phyloP scores from a whole-genome alignment of 2,797 vertebrate genomes.

The Anolis apletophallus region DNA sequence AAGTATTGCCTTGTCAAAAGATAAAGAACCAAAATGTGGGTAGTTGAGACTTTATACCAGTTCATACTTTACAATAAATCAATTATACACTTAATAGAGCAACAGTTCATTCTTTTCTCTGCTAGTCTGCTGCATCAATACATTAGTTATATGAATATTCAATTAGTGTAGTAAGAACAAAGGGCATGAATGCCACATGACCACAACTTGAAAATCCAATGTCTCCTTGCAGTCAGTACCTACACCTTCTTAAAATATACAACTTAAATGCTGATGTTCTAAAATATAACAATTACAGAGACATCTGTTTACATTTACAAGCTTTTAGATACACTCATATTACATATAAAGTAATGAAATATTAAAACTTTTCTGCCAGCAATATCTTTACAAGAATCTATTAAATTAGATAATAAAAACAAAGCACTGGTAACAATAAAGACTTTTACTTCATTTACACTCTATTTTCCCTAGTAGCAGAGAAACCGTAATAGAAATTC shows the following conservation, averaged over 20 bases:
- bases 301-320: slow-evolving; percentile 71
- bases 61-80: slow-evolving; percentile 28
- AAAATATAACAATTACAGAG: slow-evolving; percentile 46
- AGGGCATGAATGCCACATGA: slow-evolving; percentile 46
- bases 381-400: slow-evolving; percentile 79
- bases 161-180: slow-evolving; percentile 5
- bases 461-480: slow-evolving; percentile 84
- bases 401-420: slow-evolving; percentile 88
- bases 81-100: not conserved
- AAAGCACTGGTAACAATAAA: slow-evolving; percentile 81
- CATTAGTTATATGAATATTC: not conserved
- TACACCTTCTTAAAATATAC: slow-evolving; percentile 52
- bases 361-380: slow-evolving; percentile 77
- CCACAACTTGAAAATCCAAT: slow-evolving; percentile 24
- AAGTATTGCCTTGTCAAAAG: slow-evolving; percentile 78
- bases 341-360: slow-evolving; percentile 74
- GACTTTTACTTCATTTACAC: slow-evolving; percentile 93
- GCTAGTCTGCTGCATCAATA: slow-evolving; percentile 20
- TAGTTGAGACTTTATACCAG: slow-evolving; percentile 46
- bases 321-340: slow-evolving; percentile 67
- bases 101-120: slow-evolving; percentile 6
- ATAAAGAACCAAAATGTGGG: slow-evolving; percentile 69
- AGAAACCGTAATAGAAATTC: slow-evolving; percentile 83
- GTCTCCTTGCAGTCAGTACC: slow-evolving; percentile 34
- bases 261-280: slow-evolving; percentile 39